phyloP scores from a whole-genome alignment of 2,797 vertebrate species.

The Antrozous pallidus region DNA sequence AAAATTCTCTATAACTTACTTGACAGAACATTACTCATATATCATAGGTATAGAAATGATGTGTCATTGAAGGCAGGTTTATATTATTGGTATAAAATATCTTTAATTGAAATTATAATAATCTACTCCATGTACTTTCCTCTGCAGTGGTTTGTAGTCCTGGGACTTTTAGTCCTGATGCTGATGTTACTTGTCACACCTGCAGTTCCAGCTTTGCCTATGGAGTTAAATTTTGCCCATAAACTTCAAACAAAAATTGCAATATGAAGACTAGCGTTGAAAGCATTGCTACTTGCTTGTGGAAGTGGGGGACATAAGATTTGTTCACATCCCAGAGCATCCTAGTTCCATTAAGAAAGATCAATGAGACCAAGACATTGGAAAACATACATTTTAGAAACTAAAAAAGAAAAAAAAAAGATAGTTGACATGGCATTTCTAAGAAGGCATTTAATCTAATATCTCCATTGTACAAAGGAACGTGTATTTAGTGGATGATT shows the following conservation, averaged over 20 bases:
- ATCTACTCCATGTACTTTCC: conserved; percentile 55
- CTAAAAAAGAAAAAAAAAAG: conserved; percentile 11
- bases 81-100: background rate
- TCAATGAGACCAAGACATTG: conserved; percentile 15
- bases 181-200: conserved; percentile 73
- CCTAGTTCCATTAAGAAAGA: background rate
- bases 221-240: conserved; percentile 81
- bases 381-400: conserved; percentile 15
- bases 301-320: background rate
- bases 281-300: background rate
- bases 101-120: background rate
- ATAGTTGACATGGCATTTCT: background rate
- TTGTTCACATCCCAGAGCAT: background rate
- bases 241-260: conserved; percentile 27
- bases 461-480: background rate
- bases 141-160: conserved; percentile 83
- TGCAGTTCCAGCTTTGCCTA: conserved; percentile 70
- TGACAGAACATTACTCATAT: background rate
- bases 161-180: conserved; percentile 81
- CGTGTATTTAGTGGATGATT: conserved; percentile 37
- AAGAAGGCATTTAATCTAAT: conserved; percentile 17
- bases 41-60: background rate
- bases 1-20: background rate
- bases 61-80: background rate
- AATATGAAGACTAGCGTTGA: conserved; percentile 27